Base-by-base conservation (phyloP, 1,140 invertebrate genomes). In the Pseudobourletiella spinata region DNA sequence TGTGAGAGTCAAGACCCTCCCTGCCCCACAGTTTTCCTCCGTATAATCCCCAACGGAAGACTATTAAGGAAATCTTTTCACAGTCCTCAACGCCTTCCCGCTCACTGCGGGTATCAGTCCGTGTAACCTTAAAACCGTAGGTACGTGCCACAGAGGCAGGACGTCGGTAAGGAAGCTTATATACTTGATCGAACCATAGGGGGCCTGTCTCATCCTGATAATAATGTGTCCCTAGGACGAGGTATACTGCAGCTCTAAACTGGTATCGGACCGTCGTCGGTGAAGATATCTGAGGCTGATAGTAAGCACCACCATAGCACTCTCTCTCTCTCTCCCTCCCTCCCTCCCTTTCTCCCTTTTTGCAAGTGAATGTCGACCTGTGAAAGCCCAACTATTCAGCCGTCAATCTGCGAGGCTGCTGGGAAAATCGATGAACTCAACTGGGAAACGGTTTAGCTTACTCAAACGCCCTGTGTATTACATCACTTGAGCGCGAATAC, bases 401-500 rank as follows among this genome's bases (percentile, higher is more conserved):
- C 52, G 52, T 55, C 52, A 55, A 55, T 46, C 42, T 59, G 14
- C 24, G n/a, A n/a, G 16, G 35, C 24, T 51, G 26, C n/a, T n/a
- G 43, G 46, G 43, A 26, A 59, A 59, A 59, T 48, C 52, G 52
- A 55, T 55, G 29, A 22, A 35, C 52, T 55, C 52, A 39, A 35
- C 30, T 35, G 52, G 52, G 29, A 55, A 55, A 55, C 44, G 57
- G 57, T 59, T 59, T 59, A 59, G 43, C 57, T 50, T 46, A 51
- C 28, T 59, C 25, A 59, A 59, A 43, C 57, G 30, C 43, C 51
- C 57, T n/a, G n/a, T 51, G 28, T 30, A 59, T 59, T 59, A 59
- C 57, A 59, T 52, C 57, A 59, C 57, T 59, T 58, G 6, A 58
- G 8, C 46, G 39, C 43, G 43, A 50, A 28, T 51, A 29, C 43